phyloP scores from a whole-genome alignment of 1,140 invertebrate genomes.

The Diachasma alloeum region DNA sequence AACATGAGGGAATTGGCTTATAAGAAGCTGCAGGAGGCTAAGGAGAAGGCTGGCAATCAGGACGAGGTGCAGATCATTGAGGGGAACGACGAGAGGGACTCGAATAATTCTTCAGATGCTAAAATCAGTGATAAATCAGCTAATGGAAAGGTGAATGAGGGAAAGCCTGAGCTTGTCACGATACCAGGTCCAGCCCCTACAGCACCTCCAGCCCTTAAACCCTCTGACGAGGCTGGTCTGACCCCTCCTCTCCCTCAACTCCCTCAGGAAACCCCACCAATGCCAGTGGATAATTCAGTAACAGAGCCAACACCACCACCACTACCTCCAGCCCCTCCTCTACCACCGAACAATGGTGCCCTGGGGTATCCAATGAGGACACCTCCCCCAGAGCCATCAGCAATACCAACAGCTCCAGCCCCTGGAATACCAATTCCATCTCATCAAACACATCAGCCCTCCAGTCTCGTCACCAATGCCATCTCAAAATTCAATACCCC shows the following conservation, averaged over 20 bases:
- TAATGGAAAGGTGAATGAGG: slow-evolving; percentile 60
- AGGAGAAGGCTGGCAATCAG: slow-evolving; percentile 57
- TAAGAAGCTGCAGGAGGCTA: slow-evolving; percentile 71
- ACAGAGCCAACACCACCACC: slow-evolving; percentile 26
- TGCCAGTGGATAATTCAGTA: neutral
- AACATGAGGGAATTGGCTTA: slow-evolving; percentile 80
- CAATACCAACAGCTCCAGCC: slow-evolving; percentile 32
- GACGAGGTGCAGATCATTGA: slow-evolving; percentile 63
- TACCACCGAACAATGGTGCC: slow-evolving; percentile 2
- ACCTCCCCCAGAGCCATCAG: slow-evolving; percentile 33
- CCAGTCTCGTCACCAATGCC: slow-evolving; percentile 47
- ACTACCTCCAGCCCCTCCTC: slow-evolving; percentile 31
- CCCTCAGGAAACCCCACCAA: neutral
- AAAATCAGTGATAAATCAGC: slow-evolving; percentile 43
- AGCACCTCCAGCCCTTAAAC: neutral
- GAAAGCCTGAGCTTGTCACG: neutral
- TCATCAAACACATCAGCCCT: slow-evolving; percentile 42
- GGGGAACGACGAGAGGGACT: slow-evolving; percentile 56
- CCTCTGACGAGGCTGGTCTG: slow-evolving; percentile 34
- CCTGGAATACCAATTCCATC: neutral
- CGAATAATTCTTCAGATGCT: slow-evolving; percentile 28
- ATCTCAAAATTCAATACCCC: slow-evolving; percentile 58
- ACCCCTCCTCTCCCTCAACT: slow-evolving; percentile 36
- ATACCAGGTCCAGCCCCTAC: slow-evolving; percentile 25
- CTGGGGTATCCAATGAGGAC: slow-evolving; percentile 35